phyloP scores from a whole-genome alignment of 2,888 invertebrate species.

The Hypercompe scribonia region DNA sequence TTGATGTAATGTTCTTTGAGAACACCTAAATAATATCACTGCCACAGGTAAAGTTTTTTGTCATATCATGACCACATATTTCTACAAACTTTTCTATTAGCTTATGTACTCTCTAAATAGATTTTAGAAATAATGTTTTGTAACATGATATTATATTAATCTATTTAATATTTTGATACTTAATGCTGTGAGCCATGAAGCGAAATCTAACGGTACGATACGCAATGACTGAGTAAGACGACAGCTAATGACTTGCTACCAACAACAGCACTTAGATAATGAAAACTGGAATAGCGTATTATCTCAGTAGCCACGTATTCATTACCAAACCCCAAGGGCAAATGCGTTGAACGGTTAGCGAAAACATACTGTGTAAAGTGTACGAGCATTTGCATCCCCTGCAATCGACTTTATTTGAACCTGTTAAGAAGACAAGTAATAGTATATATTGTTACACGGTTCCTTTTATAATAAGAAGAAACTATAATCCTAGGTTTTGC shows the following conservation, averaged over 20 bases:
- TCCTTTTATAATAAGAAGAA: background rate
- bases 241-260: constrained; percentile 46
- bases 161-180: background rate
- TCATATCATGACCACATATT: background rate
- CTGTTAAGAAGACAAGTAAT: background rate
- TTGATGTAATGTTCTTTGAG: too few species aligned
- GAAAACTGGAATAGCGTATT: constrained; percentile 27
- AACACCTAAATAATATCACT: too few species aligned
- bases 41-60: background rate
- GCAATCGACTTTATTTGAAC: background rate
- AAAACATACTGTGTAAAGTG: constrained; percentile 13
- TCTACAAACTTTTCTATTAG: background rate
- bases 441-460: background rate
- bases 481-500: too few species aligned
- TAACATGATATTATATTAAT: too few species aligned
- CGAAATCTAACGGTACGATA: constrained; percentile 37
- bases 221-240: constrained; percentile 45
- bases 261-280: constrained; percentile 39
- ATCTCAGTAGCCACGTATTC: constrained; percentile 22
- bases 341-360: constrained; percentile 15
- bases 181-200: background rate
- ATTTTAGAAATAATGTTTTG: too few species aligned
- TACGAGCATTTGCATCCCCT: background rate
- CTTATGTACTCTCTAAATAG: too few species aligned
- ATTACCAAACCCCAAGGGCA: constrained; percentile 39